phyloP scores from a whole-genome alignment of 2,888 invertebrate species.

The Anthrax anthrax region DNA sequence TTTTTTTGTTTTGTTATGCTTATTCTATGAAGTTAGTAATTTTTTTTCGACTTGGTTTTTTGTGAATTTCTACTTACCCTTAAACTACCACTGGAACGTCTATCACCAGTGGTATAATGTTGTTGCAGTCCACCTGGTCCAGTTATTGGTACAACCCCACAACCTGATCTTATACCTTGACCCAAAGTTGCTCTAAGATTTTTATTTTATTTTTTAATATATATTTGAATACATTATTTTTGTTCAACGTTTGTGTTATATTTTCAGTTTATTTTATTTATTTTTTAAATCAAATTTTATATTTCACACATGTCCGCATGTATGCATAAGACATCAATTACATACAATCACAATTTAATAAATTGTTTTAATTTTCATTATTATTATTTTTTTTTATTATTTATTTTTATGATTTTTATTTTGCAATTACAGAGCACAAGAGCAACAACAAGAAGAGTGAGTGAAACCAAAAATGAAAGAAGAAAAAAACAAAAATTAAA shows the following conservation, averaged over 20 bases:
- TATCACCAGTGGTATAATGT: slow-evolving; percentile 34
- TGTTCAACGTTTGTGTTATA: not conserved
- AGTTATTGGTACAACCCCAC: slow-evolving; percentile 34
- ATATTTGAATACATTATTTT: not conserved
- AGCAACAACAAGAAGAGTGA: slow-evolving; percentile 1
- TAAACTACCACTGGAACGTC: slow-evolving; percentile 31
- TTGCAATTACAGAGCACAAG: slow-evolving; percentile 5
- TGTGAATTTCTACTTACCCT: slow-evolving; percentile 26
- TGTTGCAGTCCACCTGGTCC: slow-evolving; percentile 33
- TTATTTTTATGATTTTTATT: not conserved
- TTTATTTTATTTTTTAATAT: not conserved
- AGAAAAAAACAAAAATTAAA: slow-evolving; percentile 5
- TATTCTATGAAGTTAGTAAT: too few relatives aligned
- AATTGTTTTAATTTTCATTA: not conserved
- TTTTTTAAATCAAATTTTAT: not conserved
- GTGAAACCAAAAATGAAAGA: slow-evolving; percentile 10
- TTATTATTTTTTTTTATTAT: not conserved
- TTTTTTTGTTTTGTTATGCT: too few relatives aligned
- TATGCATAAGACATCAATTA: not conserved
- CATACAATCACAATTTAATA: slow-evolving; percentile 4
- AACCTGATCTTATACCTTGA: slow-evolving; percentile 36
- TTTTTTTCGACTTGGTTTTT: not conserved
- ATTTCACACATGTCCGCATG: not conserved
- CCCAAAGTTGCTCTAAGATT: slow-evolving; percentile 32
- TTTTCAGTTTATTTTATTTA: not conserved